These are phyloP conservation scores for Irena cyanogastra DNA, from an alignment of 2,113 vertebrate species.

Conservation along the genomic window DNA sequence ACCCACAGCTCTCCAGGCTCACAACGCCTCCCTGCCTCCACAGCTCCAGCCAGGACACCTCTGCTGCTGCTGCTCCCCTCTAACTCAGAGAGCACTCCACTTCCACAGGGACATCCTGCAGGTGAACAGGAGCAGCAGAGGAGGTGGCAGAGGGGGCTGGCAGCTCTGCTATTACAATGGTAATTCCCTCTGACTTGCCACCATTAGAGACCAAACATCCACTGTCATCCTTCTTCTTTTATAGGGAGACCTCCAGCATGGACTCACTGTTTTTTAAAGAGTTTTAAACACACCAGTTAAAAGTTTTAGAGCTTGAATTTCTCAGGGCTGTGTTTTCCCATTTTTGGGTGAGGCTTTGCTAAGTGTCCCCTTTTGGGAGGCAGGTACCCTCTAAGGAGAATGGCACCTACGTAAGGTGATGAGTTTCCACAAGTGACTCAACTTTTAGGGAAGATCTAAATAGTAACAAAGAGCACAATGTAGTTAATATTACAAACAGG, in stretches of 20 bases:
- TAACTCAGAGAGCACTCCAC: background rate
- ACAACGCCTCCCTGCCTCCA: background rate
- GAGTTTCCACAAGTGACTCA: fast-evolving
- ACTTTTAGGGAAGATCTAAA: background rate
- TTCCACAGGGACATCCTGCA: background rate
- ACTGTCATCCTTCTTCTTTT: background rate
- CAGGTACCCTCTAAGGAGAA: background rate
- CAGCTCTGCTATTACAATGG: background rate
- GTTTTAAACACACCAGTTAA: background rate
- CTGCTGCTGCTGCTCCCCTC: background rate
- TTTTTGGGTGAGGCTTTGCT: background rate
- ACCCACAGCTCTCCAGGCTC: background rate
- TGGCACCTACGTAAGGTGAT: fast-evolving
- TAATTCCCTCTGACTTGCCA: background rate
- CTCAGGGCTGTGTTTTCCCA: background rate
- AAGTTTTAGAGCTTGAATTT: background rate
- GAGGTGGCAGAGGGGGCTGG: background rate
- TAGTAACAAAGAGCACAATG: background rate
- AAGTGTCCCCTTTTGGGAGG: fast-evolving
- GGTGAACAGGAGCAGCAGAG: background rate
- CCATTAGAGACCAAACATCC: background rate
- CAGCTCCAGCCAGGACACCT: background rate
- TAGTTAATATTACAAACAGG: background rate
- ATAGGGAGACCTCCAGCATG: fast-evolving
- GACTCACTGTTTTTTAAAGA: background rate